Conservation (phyloP, 2,888 invertebrate species). For the Stenolophus ochropezus region DNA sequence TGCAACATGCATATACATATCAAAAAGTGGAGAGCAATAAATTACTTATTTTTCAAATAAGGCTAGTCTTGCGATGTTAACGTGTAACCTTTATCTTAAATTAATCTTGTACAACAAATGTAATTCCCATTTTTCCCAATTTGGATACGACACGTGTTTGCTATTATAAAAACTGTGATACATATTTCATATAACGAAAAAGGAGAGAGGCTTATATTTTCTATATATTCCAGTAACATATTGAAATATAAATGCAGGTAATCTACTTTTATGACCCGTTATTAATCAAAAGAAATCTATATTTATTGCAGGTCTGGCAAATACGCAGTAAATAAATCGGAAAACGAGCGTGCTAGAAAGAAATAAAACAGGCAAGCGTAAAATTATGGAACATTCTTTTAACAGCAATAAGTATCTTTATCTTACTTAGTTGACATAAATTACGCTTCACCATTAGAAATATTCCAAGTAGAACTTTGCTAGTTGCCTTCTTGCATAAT, state of each 20-base stretch:
- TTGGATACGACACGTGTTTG: background rate
- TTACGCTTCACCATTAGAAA: slow-evolving; percentile 32
- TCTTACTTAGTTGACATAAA: slow-evolving; percentile 20
- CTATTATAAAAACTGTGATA: background rate
- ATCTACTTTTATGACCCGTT: background rate
- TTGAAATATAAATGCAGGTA: background rate
- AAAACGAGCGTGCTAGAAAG: background rate
- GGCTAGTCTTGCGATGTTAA: too few species aligned
- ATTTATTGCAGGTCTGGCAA: background rate
- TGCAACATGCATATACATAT: too few species aligned
- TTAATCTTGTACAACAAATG: background rate
- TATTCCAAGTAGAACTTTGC: slow-evolving; percentile 31
- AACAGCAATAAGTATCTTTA: slow-evolving; percentile 27
- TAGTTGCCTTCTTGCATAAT: slow-evolving; percentile 30
- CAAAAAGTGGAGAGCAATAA: too few species aligned
- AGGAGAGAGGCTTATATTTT: background rate
- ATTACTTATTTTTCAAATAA: too few species aligned
- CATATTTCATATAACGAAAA: background rate
- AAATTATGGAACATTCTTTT: slow-evolving; percentile 16
- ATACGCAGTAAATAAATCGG: background rate
- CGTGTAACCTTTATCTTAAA: too few species aligned
- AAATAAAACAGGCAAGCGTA: background rate
- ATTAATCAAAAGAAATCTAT: background rate
- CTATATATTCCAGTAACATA: background rate
- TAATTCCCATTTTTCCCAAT: background rate